Conservation (phyloP, 2,888 invertebrate species). For the Drosophila subsilvestris region DNA sequence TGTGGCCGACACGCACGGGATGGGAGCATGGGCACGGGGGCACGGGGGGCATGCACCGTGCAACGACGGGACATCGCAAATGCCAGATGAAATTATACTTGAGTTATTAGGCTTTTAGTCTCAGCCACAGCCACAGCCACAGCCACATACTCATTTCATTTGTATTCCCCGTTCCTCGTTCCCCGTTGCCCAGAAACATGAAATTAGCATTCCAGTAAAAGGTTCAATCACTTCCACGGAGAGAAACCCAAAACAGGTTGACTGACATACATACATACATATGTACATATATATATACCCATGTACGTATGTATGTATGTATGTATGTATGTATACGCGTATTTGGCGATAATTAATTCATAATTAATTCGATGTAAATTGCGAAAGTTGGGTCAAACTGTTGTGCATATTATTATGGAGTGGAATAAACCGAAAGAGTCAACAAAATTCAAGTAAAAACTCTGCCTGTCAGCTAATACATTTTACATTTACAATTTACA, state of each 20-base stretch:
- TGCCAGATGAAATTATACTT: neutral
- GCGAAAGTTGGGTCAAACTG: constrained; percentile 19
- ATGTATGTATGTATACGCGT: neutral
- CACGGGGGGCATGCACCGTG: neutral
- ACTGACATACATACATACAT: neutral
- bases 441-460: too few relatives aligned
- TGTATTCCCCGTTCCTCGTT: constrained; percentile 6
- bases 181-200: neutral
- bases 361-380: constrained; percentile 29
- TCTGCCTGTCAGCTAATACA: too few relatives aligned
- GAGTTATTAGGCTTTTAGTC: neutral
- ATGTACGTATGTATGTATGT: too few relatives aligned
- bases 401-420: neutral
- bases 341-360: constrained; percentile 33
- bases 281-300: too few relatives aligned
- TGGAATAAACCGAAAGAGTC: neutral
- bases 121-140: neutral
- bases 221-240: constrained; percentile 40
- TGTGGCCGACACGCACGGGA: too few relatives aligned
- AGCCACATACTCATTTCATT: constrained; percentile 22
- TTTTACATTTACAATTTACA: too few relatives aligned
- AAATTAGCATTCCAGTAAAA: constrained; percentile 39
- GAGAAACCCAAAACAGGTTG: constrained; percentile 20
- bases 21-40: too few relatives aligned
- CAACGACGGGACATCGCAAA: neutral